Evolutionary conservation across 2,797 vertebrate species (phyloP).

Genomic region (Poecile montanus): DNA sequence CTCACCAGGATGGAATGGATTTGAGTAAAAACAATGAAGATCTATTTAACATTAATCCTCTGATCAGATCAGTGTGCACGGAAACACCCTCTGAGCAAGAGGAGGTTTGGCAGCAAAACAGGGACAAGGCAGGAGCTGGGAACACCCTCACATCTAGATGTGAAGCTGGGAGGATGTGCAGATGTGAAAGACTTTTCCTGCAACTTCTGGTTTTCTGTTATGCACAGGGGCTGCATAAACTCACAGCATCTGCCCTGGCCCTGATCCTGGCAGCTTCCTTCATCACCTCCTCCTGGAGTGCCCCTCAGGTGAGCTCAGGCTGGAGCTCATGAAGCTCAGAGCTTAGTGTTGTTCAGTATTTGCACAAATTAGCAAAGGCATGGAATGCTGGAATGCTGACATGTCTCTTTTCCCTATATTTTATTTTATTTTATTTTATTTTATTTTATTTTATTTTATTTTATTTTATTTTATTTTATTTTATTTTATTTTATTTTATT

Average conservation of each 20-base stretch:
- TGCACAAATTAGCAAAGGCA: background rate
- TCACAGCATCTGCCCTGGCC: slow-evolving; percentile 71
- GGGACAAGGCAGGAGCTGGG: background rate
- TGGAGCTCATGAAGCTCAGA: background rate
- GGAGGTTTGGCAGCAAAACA: background rate
- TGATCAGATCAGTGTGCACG: background rate
- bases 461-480: background rate
- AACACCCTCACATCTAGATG: background rate
- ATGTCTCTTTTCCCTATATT: background rate
- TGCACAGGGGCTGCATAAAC: slow-evolving; percentile 76
- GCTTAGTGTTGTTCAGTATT: background rate
- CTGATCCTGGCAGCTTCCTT: slow-evolving; percentile 80
- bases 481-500: background rate
- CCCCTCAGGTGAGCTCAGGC: slow-evolving; percentile 83
- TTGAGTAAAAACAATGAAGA: background rate
- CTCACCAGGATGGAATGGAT: background rate
- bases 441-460: no score
- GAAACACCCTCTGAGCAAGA: background rate
- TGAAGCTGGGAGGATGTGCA: background rate
- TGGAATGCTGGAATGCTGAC: background rate
- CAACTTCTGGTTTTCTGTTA: background rate
- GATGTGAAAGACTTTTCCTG: background rate
- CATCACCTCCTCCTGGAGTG: slow-evolving; percentile 76
- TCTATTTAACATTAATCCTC: background rate
- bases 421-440: background rate